Conservation (phyloP, 1,140 invertebrate species). For the Papilio polyxenes region DNA sequence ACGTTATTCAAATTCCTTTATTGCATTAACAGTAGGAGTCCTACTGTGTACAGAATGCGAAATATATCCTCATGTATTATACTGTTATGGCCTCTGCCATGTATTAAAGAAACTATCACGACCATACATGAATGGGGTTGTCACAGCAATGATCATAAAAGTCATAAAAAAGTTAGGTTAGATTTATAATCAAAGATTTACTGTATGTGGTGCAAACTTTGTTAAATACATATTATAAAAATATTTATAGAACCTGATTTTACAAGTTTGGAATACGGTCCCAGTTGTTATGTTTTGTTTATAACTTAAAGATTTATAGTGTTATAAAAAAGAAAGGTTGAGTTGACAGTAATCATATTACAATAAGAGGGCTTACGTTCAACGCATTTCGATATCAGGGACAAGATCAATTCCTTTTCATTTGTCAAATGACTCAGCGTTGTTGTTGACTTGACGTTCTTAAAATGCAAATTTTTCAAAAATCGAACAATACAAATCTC, state of each 20-base stretch:
- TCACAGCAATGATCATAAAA: not conserved
- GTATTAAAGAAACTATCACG: constrained; percentile 7
- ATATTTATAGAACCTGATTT: constrained; percentile 39
- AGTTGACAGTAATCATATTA: constrained; percentile 79
- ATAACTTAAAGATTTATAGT: constrained; percentile 44
- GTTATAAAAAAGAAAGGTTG: constrained; percentile 47
- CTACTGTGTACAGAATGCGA: constrained; percentile 66
- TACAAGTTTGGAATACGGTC: not conserved
- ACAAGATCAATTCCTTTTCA: constrained; percentile 71
- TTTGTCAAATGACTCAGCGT: constrained; percentile 80
- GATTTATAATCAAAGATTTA: not conserved
- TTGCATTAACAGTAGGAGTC: constrained; percentile 72
- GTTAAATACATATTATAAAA: constrained; percentile 2
- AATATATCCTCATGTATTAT: constrained; percentile 46
- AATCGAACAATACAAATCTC: constrained; percentile 77
- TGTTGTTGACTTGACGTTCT: constrained; percentile 78
- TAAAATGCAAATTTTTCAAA: constrained; percentile 80
- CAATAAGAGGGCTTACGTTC: constrained; percentile 78
- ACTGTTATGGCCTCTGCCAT: not conserved
- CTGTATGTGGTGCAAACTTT: no score
- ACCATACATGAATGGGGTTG: not conserved
- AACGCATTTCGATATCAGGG: constrained; percentile 74
- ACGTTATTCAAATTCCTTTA: constrained; percentile 76
- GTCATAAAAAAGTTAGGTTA: not conserved
- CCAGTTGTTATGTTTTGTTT: not conserved